Conservation (phyloP, 2,888 invertebrate species). For the Himalopsyche anomala region DNA sequence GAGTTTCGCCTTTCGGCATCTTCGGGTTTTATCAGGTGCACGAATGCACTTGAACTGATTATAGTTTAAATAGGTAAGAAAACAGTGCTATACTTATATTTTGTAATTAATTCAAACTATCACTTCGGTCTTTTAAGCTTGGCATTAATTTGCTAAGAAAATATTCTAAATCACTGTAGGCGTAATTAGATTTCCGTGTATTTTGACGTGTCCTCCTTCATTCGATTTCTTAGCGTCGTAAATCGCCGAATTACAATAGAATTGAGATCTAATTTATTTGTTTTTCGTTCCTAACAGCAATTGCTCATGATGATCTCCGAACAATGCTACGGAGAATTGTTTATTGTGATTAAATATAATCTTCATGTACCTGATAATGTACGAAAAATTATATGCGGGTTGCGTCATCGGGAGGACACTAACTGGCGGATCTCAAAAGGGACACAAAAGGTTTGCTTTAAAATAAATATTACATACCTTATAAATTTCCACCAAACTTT, state of each 20-base stretch:
- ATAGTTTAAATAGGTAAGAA: too few relatives aligned
- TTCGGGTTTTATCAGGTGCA: too few relatives aligned
- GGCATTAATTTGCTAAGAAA: background rate
- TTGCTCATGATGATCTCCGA: background rate
- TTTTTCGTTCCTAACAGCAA: background rate
- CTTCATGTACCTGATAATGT: conserved; percentile 11
- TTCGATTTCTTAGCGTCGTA: background rate
- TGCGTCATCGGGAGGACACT: background rate
- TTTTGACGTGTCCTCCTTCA: conserved; percentile 7
- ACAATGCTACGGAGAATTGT: conserved; percentile 2
- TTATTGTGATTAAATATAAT: conserved; percentile 27
- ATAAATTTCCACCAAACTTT: too few relatives aligned
- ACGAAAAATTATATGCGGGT: conserved; percentile 10
- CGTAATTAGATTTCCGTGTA: conserved; percentile 6
- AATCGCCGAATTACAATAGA: background rate
- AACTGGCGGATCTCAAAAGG: too few relatives aligned
- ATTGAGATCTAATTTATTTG: background rate
- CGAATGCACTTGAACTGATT: too few relatives aligned
- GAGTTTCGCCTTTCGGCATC: too few relatives aligned
- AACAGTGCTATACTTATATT: too few relatives aligned
- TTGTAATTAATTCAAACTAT: too few relatives aligned
- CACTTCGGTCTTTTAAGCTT: too few relatives aligned
- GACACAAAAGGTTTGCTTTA: too few relatives aligned
- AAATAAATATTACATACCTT: too few relatives aligned
- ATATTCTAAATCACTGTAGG: background rate